Evolutionary conservation across 2,888 invertebrate species (phyloP).

Genomic region (Dasypogon diadema): DNA sequence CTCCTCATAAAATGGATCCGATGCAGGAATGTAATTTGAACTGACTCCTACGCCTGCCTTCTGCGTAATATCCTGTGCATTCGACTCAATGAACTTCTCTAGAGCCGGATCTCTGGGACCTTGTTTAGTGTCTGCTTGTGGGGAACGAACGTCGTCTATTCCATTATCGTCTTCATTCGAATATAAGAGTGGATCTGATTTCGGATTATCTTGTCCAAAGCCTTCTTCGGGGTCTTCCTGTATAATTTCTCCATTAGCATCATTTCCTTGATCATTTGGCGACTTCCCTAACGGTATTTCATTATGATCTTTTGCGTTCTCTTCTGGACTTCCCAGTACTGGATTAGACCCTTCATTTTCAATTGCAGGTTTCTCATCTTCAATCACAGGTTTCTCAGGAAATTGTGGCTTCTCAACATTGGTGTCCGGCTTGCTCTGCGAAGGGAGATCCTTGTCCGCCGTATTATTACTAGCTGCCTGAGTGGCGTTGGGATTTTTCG

Average conservation of each 20-base stretch:
- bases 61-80: neutral
- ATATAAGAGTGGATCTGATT: constrained; percentile 1
- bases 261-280: neutral
- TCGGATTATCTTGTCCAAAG: neutral
- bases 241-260: neutral
- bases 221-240: neutral
- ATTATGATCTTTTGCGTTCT: neutral
- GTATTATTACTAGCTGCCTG: too few relatives aligned
- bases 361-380: too few relatives aligned
- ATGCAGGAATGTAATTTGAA: constrained; percentile 5
- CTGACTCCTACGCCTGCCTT: neutral
- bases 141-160: neutral
- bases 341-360: too few relatives aligned
- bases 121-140: constrained; percentile 10
- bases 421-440: too few relatives aligned
- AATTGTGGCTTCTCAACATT: too few relatives aligned
- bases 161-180: constrained; percentile 3
- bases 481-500: too few relatives aligned
- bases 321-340: neutral
- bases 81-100: neutral
- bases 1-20: constrained; percentile 64
- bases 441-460: too few relatives aligned
- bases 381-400: too few relatives aligned
- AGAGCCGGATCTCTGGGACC: neutral
- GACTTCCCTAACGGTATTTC: neutral